A percentile compares a stretch with the other conserved stretches of the same genome.
phyloP scores from a whole-genome alignment of 2,888 invertebrate species.

The Cordylochernes scorpioides region DNA sequence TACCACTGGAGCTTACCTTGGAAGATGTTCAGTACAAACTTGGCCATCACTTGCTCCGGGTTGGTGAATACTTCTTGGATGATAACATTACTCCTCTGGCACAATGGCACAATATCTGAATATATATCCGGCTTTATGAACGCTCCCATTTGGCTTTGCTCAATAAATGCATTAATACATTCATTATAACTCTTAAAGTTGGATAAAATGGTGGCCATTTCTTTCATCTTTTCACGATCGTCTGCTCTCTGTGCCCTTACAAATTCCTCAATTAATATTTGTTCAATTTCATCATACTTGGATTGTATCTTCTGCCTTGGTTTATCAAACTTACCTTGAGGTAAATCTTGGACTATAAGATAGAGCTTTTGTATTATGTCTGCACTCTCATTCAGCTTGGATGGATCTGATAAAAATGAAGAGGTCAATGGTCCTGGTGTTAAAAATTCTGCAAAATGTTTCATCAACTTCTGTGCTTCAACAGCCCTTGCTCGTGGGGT shows the following conservation, averaged over 20 bases:
- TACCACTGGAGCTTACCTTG: conserved; percentile 39
- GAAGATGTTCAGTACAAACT: conserved; percentile 84
- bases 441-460: conserved; percentile 70
- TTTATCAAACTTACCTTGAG: conserved; percentile 52
- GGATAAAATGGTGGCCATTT: conserved; percentile 62
- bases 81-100: conserved; percentile 48
- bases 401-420: conserved; percentile 8
- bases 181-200: conserved; percentile 85
- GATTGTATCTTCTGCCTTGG: conserved; percentile 58
- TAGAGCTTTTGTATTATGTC: conserved; percentile 90
- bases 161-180: conserved; percentile 86
- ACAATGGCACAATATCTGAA: conserved; percentile 59
- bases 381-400: conserved; percentile 60
- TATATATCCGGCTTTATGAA: conserved; percentile 68
- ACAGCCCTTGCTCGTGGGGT: conserved; percentile 76
- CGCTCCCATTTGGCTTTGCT: conserved; percentile 73
- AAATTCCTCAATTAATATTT: conserved; percentile 75
- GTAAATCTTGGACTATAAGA: conserved; percentile 79
- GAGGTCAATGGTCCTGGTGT: conserved; percentile 39
- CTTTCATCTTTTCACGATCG: conserved; percentile 66
- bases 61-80: conserved; percentile 58
- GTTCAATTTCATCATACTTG: conserved; percentile 69
- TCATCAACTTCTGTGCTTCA: conserved; percentile 74
- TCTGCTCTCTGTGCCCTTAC: conserved; percentile 57
- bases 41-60: conserved; percentile 89